Percentiles rank a stretch among this genome's conserved stretches.
These are phyloP conservation scores for Rhincodon typus DNA, from an alignment of 2,797 vertebrate genomes.

Conservation along the genomic window DNA sequence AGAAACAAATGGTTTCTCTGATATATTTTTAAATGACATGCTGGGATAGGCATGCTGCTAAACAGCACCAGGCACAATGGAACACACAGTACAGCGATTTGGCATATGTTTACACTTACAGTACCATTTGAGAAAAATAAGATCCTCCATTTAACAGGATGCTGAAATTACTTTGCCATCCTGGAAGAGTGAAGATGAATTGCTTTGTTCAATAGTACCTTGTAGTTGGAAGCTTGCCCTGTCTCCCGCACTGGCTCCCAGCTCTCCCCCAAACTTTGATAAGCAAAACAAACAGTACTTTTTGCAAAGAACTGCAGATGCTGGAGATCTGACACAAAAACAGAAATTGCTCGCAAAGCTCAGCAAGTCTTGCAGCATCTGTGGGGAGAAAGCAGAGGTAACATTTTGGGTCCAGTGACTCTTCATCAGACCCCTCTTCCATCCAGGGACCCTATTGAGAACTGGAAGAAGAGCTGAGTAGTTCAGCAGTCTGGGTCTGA, in stretches of 20 bases:
- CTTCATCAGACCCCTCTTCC: background rate
- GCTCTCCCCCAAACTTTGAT: background rate
- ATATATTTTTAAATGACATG: conserved; percentile 20
- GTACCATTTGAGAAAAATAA: conserved; percentile 22
- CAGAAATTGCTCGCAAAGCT: too few relatives aligned
- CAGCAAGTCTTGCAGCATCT: too few relatives aligned
- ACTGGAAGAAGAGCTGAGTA: background rate
- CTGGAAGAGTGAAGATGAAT: conserved; percentile 11
- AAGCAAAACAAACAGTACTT: too few relatives aligned
- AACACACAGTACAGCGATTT: background rate
- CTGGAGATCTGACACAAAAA: too few relatives aligned
- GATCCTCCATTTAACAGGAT: conserved; percentile 13
- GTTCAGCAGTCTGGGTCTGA: too few relatives aligned
- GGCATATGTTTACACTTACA: background rate
- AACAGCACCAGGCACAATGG: background rate
- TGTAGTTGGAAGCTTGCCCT: background rate
- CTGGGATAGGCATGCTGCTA: background rate
- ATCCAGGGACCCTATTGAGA: background rate
- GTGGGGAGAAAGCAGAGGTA: too few relatives aligned
- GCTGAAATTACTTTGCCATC: conserved; percentile 20
- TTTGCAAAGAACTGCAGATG: background rate
- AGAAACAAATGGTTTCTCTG: conserved; percentile 27
- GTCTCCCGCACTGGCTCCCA: background rate
- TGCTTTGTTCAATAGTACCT: background rate
- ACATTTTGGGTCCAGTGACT: too few relatives aligned